Evolutionary conservation across 2,888 invertebrate genomes (phyloP).

Genomic region (Aproaerema taeniolella): DNA sequence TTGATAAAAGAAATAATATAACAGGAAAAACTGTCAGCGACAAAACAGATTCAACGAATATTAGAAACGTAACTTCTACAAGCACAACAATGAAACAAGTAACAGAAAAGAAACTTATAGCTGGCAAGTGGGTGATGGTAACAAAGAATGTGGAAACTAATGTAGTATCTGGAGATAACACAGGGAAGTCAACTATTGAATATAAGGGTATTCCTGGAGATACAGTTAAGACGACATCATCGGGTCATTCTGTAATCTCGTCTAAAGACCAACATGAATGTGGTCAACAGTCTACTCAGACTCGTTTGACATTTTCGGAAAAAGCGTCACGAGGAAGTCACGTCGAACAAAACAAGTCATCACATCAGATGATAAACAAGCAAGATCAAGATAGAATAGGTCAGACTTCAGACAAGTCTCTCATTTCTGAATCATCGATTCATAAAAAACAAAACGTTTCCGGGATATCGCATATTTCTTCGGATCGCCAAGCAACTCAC

Average conservation of each 20-base stretch:
- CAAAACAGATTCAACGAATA: constrained; percentile 41
- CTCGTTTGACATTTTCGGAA: too few relatives aligned
- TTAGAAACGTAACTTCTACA: constrained; percentile 48
- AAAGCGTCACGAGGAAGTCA: constrained; percentile 30
- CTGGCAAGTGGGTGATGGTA: constrained; percentile 70
- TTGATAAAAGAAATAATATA: constrained; percentile 31
- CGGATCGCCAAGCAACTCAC: too few relatives aligned
- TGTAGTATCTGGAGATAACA: constrained; percentile 46
- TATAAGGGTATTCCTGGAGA: constrained; percentile 23
- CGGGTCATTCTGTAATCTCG: constrained; percentile 36
- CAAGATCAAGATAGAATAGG: too few relatives aligned
- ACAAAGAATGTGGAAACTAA: constrained; percentile 82
- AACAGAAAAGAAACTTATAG: constrained; percentile 75
- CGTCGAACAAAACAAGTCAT: constrained; percentile 35
- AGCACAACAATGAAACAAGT: constrained; percentile 73
- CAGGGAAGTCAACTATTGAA: constrained; percentile 20
- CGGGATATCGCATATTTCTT: too few relatives aligned
- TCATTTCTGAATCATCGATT: too few relatives aligned
- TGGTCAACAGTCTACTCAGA: constrained; percentile 28
- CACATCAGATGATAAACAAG: too few relatives aligned
- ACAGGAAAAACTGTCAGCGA: constrained; percentile 35
- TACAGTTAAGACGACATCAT: constrained; percentile 31
- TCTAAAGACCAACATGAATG: constrained; percentile 25
- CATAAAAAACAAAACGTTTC: too few relatives aligned
- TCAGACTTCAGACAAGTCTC: too few relatives aligned